Evolutionary conservation across 1,140 invertebrate species (phyloP).

Genomic region (Asbolus verrucosus): DNA sequence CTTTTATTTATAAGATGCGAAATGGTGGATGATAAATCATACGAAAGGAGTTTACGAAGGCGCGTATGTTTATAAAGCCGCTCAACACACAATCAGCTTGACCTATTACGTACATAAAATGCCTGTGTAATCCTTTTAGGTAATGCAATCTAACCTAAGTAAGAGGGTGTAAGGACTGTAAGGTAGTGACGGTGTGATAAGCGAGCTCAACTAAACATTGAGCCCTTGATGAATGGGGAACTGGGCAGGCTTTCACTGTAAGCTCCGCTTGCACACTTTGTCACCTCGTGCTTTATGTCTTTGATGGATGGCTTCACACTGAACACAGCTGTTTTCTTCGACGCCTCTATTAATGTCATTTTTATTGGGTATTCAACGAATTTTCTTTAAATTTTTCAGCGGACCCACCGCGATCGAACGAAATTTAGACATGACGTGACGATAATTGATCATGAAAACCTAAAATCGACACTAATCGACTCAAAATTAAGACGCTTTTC

Average conservation of each 20-base stretch:
- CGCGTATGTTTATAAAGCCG: constrained; percentile 36
- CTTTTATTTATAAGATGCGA: background rate
- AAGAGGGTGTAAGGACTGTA: constrained; percentile 42
- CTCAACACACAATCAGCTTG: constrained; percentile 36
- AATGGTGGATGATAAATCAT: constrained; percentile 22
- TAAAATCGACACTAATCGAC: constrained; percentile 36
- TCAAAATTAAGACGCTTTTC: constrained; percentile 30
- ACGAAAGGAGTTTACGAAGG: constrained; percentile 5
- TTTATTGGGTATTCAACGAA: constrained; percentile 54
- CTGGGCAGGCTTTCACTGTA: constrained; percentile 55
- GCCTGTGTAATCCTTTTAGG: constrained; percentile 42
- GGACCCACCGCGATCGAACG: constrained; percentile 5
- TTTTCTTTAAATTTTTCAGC: constrained; percentile 42
- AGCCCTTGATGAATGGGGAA: constrained; percentile 59
- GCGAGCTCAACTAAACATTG: constrained; percentile 55
- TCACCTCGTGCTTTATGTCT: constrained; percentile 60
- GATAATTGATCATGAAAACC: constrained; percentile 38
- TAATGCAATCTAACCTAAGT: constrained; percentile 46
- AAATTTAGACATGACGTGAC: constrained; percentile 37
- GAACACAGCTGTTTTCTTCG: constrained; percentile 59
- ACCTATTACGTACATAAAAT: constrained; percentile 41
- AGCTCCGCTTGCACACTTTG: constrained; percentile 60
- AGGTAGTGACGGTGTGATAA: constrained; percentile 47
- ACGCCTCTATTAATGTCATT: constrained; percentile 61
- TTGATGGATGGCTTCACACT: constrained; percentile 58